phyloP scores from a whole-genome alignment of 1,140 invertebrate species.

The Drosophila rhopaloa region DNA sequence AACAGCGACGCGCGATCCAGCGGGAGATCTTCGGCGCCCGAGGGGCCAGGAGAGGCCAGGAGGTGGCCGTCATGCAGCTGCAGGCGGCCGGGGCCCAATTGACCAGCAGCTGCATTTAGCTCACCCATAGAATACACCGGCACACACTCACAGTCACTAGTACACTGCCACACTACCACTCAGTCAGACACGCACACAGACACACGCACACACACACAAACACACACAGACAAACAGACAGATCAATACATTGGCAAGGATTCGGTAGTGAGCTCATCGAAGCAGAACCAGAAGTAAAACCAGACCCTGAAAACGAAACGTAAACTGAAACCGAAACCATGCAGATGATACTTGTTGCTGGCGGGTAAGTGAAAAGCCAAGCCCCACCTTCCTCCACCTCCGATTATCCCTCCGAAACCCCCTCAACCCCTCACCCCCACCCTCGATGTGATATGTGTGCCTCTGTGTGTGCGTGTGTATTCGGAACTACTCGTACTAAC shows the following conservation, averaged over 20 bases:
- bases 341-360: conserved; percentile 85
- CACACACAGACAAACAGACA: conserved; percentile 2
- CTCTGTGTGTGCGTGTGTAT: conserved; percentile 25
- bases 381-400: conserved; percentile 10
- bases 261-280: conserved; percentile 47
- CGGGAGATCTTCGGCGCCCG: conserved; percentile 2
- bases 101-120: conserved; percentile 51
- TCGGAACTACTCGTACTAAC: conserved; percentile 20
- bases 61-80: conserved; percentile 68
- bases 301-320: conserved; percentile 5
- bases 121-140: conserved; percentile 29
- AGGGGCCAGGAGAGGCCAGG: conserved; percentile 27
- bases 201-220: background rate
- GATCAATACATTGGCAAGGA: conserved; percentile 23
- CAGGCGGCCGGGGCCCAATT: conserved; percentile 65
- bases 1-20: conserved; percentile 30
- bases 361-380: conserved; percentile 78
- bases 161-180: conserved; percentile 1
- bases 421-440: background rate
- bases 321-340: conserved; percentile 52
- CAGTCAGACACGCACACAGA: background rate
- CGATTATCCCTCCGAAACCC: background rate
- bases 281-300: conserved; percentile 9
- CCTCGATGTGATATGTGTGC: conserved; percentile 28
- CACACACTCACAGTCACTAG: background rate